phyloP scores from a whole-genome alignment of 2,888 invertebrate species.

The Lobophora halterata region DNA sequence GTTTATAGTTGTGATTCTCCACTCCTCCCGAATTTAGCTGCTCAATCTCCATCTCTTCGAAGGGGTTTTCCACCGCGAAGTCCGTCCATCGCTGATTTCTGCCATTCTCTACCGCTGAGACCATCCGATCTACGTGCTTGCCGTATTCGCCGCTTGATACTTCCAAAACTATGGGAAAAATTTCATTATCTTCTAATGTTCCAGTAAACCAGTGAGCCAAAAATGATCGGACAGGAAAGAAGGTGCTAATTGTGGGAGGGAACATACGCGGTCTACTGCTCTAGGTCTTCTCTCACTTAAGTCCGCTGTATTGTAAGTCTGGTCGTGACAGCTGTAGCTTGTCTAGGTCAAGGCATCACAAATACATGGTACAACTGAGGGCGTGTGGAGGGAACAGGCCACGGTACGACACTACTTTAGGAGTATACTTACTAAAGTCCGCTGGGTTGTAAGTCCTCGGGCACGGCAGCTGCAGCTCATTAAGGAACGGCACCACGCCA shows the following conservation, averaged over 20 bases:
- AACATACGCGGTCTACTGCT: no score
- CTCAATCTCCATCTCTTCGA: slow-evolving; percentile 60
- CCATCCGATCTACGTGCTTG: slow-evolving; percentile 84
- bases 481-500: slow-evolving; percentile 91
- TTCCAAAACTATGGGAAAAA: slow-evolving; percentile 84
- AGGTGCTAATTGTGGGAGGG: no score
- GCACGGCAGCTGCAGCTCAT: slow-evolving; percentile 88
- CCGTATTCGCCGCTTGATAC: slow-evolving; percentile 91
- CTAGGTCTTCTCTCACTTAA: no score
- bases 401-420: neutral
- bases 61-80: slow-evolving; percentile 43
- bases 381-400: no score
- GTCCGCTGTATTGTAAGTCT: no score
- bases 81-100: slow-evolving; percentile 77
- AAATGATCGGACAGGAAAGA: no score
- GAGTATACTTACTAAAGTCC: slow-evolving; percentile 90
- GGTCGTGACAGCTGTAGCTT: no score
- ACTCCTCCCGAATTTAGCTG: slow-evolving; percentile 65
- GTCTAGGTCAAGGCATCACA: no score
- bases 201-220: no score
- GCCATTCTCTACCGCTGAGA: slow-evolving; percentile 84
- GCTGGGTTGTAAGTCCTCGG: slow-evolving; percentile 97
- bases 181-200: neutral
- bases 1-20: slow-evolving; percentile 74
- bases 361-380: no score